These are phyloP conservation scores for Myxocyprinus asiaticus DNA, from an alignment of 2,113 vertebrate genomes.

Conservation along the genomic window DNA sequence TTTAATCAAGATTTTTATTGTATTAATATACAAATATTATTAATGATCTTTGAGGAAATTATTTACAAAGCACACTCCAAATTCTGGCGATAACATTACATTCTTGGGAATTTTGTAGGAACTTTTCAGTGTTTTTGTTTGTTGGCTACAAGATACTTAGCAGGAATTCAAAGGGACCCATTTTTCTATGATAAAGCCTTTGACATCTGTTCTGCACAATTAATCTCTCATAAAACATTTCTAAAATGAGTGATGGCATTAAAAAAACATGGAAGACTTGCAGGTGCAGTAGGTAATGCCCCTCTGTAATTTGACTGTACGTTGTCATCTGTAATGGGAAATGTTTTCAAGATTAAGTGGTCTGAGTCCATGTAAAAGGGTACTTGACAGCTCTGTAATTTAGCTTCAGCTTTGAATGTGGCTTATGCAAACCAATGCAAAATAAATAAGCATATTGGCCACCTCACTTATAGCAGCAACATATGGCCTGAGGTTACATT, in stretches of 20 bases:
- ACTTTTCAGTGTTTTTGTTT: background rate
- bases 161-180: background rate
- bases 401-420: background rate
- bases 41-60: no score
- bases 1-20: background rate
- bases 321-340: no score
- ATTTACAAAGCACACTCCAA: background rate
- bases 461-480: constrained; percentile 16
- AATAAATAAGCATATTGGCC: background rate
- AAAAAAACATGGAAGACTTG: background rate
- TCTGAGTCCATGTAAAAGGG: no score
- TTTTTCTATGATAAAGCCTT: no score
- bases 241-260: background rate
- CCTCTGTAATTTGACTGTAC: background rate
- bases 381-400: background rate
- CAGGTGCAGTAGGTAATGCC: background rate
- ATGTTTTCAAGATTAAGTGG: no score
- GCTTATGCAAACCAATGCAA: constrained; percentile 2
- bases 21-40: background rate
- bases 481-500: constrained; percentile 15
- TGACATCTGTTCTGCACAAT: background rate
- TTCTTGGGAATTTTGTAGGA: no score
- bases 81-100: background rate
- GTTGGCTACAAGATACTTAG: background rate
- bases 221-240: background rate